Conservation (phyloP, 2,113 vertebrate genomes). For the Apteryx owenii region DNA sequence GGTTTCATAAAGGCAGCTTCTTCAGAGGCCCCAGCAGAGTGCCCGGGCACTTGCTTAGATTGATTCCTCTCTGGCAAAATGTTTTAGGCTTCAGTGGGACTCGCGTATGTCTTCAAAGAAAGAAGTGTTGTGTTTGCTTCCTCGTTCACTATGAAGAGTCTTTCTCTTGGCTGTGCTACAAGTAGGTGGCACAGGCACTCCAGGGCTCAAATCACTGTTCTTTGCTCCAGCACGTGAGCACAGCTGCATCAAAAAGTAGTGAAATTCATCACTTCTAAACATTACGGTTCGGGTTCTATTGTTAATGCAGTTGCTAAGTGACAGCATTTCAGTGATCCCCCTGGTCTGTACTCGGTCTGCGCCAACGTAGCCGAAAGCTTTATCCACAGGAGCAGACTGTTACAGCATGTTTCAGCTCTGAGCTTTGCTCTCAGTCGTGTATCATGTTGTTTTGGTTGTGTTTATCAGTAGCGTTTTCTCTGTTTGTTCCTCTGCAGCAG, state of each 20-base stretch:
- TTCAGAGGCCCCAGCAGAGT: too few relatives aligned
- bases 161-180: neutral
- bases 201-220: neutral
- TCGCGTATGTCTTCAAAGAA: neutral
- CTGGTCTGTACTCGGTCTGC: fast-evolving
- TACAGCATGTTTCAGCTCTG: neutral
- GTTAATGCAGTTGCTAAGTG: neutral
- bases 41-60: neutral
- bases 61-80: neutral
- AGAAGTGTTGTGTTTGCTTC: neutral
- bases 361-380: neutral
- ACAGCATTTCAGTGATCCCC: neutral
- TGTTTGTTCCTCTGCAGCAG: neutral
- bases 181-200: neutral
- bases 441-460: fast-evolving
- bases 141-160: too few relatives aligned
- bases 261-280: neutral
- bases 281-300: neutral
- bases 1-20: neutral
- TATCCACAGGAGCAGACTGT: neutral
- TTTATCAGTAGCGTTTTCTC: neutral
- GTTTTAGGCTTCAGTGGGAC: neutral
- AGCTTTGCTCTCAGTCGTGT: neutral
- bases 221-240: neutral
- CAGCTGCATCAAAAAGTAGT: neutral